Evolutionary conservation across 2,888 invertebrate species (phyloP).

Genomic region (Hipparchia semele): DNA sequence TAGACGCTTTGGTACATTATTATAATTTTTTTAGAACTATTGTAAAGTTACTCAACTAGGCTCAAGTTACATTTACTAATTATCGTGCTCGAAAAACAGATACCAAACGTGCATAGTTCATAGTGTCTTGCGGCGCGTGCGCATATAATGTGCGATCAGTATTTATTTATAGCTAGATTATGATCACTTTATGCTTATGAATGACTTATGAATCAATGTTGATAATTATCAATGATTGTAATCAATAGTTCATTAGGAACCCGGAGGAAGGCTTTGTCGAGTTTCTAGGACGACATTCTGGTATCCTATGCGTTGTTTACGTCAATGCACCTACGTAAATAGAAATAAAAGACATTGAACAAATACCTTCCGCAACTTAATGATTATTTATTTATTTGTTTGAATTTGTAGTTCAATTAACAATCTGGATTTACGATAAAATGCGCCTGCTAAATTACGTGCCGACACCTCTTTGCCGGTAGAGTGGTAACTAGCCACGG

Average conservation of each 20-base stretch:
- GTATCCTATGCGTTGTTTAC: not conserved
- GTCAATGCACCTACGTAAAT: not conserved
- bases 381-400: not conserved
- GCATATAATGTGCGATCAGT: not conserved
- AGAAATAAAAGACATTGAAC: not conserved
- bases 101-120: no score
- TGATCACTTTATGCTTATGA: not conserved
- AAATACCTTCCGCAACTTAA: not conserved
- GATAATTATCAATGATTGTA: not conserved
- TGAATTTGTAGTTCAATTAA: not conserved
- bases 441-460: no score
- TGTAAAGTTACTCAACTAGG: no score
- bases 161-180: not conserved
- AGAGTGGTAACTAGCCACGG: no score
- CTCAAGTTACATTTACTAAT: no score
- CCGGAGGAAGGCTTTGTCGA: constrained; percentile 2
- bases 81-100: no score
- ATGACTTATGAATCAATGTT: not conserved
- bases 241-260: constrained; percentile 3
- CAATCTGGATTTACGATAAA: not conserved
- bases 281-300: not conserved
- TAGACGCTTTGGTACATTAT: no score
- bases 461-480: no score
- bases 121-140: not conserved
- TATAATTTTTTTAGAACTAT: no score